Evolutionary conservation across 2,113 vertebrate genomes (phyloP).

Genomic region (Xiphophorus hellerii): DNA sequence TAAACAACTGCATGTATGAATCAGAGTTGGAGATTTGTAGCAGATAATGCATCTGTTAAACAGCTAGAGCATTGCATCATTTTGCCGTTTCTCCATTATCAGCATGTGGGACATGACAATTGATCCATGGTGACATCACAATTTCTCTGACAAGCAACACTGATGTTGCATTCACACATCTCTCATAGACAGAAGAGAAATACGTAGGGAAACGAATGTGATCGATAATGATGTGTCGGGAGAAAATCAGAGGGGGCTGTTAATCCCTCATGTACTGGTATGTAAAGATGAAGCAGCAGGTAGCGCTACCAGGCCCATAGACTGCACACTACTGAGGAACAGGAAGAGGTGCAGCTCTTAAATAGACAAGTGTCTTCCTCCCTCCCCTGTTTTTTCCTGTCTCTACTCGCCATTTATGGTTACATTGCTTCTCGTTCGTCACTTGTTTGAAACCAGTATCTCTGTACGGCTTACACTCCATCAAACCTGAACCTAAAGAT

Average conservation of each 20-base stretch:
- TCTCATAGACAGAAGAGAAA: slow-evolving; percentile 19
- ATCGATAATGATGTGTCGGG: slow-evolving; percentile 11
- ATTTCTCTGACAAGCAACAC: slow-evolving; percentile 16
- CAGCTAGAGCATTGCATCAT: slow-evolving; percentile 31
- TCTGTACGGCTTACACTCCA: slow-evolving; percentile 1
- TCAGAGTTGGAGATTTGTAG: slow-evolving; percentile 1
- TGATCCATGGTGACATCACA: slow-evolving; percentile 26
- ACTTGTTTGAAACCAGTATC: neutral
- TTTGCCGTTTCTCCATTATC: slow-evolving; percentile 55
- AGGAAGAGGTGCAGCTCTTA: slow-evolving; percentile 58
- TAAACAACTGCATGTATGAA: too few relatives aligned
- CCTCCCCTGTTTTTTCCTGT: neutral
- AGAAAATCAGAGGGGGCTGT: slow-evolving; percentile 8
- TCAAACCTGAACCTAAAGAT: neutral
- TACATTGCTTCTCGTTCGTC: slow-evolving; percentile 9
- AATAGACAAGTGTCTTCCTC: slow-evolving; percentile 30
- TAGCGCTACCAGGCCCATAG: slow-evolving; percentile 41
- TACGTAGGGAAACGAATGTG: slow-evolving; percentile 1
- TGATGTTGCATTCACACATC: slow-evolving; percentile 18
- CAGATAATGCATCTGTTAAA: slow-evolving; percentile 31
- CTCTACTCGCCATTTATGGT: slow-evolving; percentile 21
- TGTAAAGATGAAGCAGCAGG: neutral
- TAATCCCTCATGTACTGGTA: slow-evolving; percentile 9
- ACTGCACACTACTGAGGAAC: slow-evolving; percentile 51
- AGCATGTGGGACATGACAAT: slow-evolving; percentile 44